Evolutionary conservation across 2,888 invertebrate species (phyloP), one percentile per base, ranked within the genome.

Genomic region (Philaethria dido): DNA sequence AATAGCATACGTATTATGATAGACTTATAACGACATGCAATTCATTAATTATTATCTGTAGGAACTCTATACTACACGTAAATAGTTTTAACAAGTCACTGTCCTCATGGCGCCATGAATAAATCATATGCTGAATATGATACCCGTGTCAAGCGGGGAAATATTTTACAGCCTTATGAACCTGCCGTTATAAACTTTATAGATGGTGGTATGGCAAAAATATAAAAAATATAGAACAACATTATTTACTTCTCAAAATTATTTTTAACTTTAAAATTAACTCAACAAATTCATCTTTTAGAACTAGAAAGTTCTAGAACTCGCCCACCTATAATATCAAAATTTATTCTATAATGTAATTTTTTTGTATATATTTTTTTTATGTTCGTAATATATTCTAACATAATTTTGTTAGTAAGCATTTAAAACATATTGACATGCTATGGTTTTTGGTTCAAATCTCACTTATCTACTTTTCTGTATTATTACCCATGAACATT

Each of bases 71-170:
- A 11, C n/a, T 25, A 9, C 14, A 42, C n/a, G 57, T 57, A 57
- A 42, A 57, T 11, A 57, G 57, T 42, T 57, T n/a, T 57, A n/a
- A 39, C 57, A 42, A 42, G 57, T 57, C 57, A 57, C 42, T 22
- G 42, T 57, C n/a, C 57, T 57, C 25, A 57, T 42, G 42, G 42
- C 57, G 57, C 57, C 57, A 57, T 57, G 57, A 57, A 57, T 57
- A 57, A 57, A 57, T 42, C 57, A 57, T 57, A 22, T 13, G 8
- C 22, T 22, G 57, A 57, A 57, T 39, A 57, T 57, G 57, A 57
- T 57, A 39, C n/a, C 42, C 25, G 42, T 57, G 42, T 57, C 42
- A 57, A 16, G 57, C 42, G 57, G 22, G 22, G 57, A 57, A 57
- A 57, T 42, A 22, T 57, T 42, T 57, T 42, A 42, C 57, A 42